These are phyloP conservation scores for Cuniculus paca DNA, from an alignment of 2,797 vertebrate genomes.

Conservation along the genomic window DNA sequence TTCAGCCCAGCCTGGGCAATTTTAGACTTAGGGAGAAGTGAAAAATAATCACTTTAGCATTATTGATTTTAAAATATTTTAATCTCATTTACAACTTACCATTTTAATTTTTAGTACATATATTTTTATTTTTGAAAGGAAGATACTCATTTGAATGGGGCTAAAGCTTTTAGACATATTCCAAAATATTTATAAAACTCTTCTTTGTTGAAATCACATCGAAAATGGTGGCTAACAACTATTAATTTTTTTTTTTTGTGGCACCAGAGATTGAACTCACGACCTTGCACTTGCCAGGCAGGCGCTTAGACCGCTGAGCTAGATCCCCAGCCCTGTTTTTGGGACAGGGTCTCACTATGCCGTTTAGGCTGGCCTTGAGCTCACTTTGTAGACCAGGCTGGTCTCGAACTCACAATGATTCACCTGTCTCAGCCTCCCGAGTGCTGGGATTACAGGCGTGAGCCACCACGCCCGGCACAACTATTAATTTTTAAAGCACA, in stretches of 20 bases:
- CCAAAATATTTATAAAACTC: not conserved
- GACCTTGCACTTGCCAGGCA: too few relatives aligned
- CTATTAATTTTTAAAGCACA: constrained; percentile 61
- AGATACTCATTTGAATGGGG: constrained; percentile 47
- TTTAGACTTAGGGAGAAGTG: not conserved
- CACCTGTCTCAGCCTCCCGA: too few relatives aligned
- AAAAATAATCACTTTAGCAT: constrained; percentile 80
- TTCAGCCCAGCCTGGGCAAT: not conserved
- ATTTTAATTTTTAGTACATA: constrained; percentile 53
- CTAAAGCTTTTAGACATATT: constrained; percentile 58
- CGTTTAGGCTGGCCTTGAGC: too few relatives aligned
- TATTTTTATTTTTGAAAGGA: constrained; percentile 54
- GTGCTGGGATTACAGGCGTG: too few relatives aligned
- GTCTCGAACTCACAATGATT: too few relatives aligned
- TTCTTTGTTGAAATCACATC: constrained; percentile 32
- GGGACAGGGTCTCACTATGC: too few relatives aligned
- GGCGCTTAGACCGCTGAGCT: too few relatives aligned
- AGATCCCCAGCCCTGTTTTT: too few relatives aligned
- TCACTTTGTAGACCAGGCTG: too few relatives aligned
- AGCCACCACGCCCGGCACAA: too few relatives aligned
- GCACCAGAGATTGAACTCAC: too few relatives aligned
- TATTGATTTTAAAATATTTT: constrained; percentile 76
- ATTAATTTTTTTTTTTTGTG: constrained; percentile 43
- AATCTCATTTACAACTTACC: constrained; percentile 52
- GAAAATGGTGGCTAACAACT: not conserved